A percentile compares a stretch with the other conserved stretches of the same genome.
phyloP scores from a whole-genome alignment of 2,113 vertebrate genomes.

The Ursus arctos region DNA sequence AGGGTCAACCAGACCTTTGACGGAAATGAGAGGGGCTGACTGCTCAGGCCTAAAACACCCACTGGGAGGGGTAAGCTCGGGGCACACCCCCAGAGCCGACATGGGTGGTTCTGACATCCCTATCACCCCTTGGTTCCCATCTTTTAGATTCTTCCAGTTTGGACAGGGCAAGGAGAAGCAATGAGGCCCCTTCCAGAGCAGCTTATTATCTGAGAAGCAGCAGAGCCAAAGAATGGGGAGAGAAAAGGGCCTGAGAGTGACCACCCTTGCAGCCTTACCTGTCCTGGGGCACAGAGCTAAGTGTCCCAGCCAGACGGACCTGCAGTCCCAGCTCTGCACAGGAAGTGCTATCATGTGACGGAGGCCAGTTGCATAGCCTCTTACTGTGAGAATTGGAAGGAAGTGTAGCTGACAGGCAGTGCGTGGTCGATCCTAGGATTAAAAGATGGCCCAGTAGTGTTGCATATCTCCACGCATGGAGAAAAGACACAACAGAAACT shows the following conservation, averaged over 20 bases:
- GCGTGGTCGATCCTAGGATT: background rate
- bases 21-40: constrained; percentile 27
- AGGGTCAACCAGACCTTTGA: background rate
- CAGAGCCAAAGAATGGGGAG: background rate
- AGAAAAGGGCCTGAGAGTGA: background rate
- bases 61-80: background rate
- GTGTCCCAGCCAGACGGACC: background rate
- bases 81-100: background rate
- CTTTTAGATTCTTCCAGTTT: background rate
- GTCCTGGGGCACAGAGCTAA: background rate
- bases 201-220: background rate
- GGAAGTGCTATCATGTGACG: background rate
- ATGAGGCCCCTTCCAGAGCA: background rate
- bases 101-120: background rate
- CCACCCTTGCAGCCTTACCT: background rate
- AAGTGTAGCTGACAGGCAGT: background rate
- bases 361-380: background rate
- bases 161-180: background rate
- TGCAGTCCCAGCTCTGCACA: background rate
- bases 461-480: background rate
- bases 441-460: too few relatives aligned
- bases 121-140: background rate
- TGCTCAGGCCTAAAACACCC: background rate
- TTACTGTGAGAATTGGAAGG: background rate
- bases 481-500: background rate